These are phyloP conservation scores for Xiphophorus couchianus DNA, from an alignment of 2,113 vertebrate genomes.

Conservation along the genomic window DNA sequence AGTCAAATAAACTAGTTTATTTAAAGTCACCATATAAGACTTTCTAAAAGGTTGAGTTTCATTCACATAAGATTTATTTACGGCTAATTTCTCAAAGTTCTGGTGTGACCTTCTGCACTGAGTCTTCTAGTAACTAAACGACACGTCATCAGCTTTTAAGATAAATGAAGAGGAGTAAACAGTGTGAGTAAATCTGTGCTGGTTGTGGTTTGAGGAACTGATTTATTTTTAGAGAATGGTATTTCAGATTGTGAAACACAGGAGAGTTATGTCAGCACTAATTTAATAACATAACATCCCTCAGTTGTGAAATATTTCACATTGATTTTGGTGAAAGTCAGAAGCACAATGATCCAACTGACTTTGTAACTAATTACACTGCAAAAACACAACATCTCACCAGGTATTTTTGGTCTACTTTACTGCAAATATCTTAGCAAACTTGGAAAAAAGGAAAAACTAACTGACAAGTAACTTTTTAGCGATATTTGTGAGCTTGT, in stretches of 20 bases:
- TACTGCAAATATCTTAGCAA: too few relatives aligned
- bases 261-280: too few relatives aligned
- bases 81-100: not conserved
- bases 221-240: not conserved
- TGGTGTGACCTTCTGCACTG: too few relatives aligned
- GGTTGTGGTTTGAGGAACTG: not conserved
- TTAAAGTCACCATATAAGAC: not conserved
- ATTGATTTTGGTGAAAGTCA: not conserved
- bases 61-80: not conserved
- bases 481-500: too few relatives aligned
- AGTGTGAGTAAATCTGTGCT: not conserved
- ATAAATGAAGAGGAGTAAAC: not conserved
- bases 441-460: too few relatives aligned
- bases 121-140: not conserved
- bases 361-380: too few relatives aligned
- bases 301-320: not conserved
- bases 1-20: too few relatives aligned
- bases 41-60: not conserved
- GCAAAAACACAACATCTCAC: too few relatives aligned
- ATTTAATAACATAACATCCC: not conserved
- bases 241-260: too few relatives aligned
- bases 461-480: too few relatives aligned
- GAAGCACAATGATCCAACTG: not conserved
- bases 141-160: not conserved
- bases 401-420: too few relatives aligned